A percentile compares a stretch with the other conserved stretches of the same genome.
phyloP scores from a whole-genome alignment of 2,113 vertebrate species.

The Pyxicephalus adspersus region DNA sequence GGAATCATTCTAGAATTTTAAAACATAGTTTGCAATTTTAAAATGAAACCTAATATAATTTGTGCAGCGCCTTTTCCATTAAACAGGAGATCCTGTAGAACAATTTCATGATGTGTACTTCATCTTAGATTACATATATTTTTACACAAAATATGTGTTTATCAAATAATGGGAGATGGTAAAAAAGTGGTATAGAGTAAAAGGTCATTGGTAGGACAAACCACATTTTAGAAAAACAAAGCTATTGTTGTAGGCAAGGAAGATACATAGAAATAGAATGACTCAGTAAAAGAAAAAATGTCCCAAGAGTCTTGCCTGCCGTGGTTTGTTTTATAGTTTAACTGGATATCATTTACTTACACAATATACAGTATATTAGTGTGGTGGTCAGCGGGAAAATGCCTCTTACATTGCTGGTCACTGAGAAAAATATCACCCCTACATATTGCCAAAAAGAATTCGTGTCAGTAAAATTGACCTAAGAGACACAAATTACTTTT shows the following conservation, averaged over 20 bases:
- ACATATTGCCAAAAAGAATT: no score
- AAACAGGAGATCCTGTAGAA: slow-evolving; percentile 43
- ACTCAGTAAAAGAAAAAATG: no score
- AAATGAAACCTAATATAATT: slow-evolving; percentile 67
- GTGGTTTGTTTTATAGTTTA: no score
- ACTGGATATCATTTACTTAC: no score
- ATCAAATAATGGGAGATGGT: slow-evolving; percentile 20
- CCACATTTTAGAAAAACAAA: not conserved
- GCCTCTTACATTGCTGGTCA: no score
- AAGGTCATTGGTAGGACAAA: slow-evolving; percentile 30
- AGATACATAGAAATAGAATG: no score
- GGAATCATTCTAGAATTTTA: slow-evolving; percentile 66
- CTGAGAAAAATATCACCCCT: no score
- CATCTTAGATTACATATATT: slow-evolving; percentile 15
- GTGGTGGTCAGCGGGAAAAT: no score
- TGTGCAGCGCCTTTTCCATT: slow-evolving; percentile 63
- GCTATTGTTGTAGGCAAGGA: not conserved
- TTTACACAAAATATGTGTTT: slow-evolving; percentile 35
- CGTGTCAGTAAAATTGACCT: no score
- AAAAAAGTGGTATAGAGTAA: not conserved
- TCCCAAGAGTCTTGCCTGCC: no score
- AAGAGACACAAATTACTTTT: no score
- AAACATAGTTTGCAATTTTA: slow-evolving; percentile 68
- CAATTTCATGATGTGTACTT: slow-evolving; percentile 50
- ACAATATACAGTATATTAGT: no score